A percentile compares a stretch with the other conserved stretches of the same genome.
These are phyloP conservation scores for Tragulus kanchil DNA, from an alignment of 2,113 vertebrate genomes.

Conservation along the genomic window DNA sequence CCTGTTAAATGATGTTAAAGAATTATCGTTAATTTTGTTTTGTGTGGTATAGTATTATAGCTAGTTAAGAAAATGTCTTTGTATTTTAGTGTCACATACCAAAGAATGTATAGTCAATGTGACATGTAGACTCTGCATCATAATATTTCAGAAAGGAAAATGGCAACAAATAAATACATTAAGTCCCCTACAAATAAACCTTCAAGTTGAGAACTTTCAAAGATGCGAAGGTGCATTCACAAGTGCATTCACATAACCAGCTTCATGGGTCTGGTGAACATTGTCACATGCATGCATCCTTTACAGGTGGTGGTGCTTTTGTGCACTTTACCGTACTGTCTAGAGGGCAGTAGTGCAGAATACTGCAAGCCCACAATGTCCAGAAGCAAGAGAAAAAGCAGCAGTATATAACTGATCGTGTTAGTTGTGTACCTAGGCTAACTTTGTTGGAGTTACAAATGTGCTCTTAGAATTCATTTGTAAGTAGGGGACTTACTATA, in stretches of 20 bases:
- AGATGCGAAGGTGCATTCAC: neutral
- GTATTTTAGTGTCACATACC: neutral
- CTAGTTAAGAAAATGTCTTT: neutral
- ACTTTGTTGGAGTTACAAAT: neutral
- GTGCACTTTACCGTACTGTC: neutral
- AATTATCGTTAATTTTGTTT: neutral
- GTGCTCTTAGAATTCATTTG: neutral
- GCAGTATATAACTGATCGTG: neutral
- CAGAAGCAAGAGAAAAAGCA: neutral
- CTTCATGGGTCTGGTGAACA: rapidly evolving
- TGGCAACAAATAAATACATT: neutral
- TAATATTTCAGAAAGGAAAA: neutral
- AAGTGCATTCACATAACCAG: neutral
- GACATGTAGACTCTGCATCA: neutral
- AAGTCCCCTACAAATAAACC: neutral
- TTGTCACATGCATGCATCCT: rapidly evolving
- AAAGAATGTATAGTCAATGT: neutral
- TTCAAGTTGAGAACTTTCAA: neutral
- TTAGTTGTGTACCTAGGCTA: neutral
- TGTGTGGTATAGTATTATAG: neutral
- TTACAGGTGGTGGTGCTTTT: neutral
- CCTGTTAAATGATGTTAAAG: neutral
- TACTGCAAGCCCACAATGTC: neutral
- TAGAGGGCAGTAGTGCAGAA: neutral
- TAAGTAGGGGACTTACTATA: neutral